These are phyloP conservation scores for Drosophila parabipectinata DNA, from an alignment of 1,140 invertebrate species.

Conservation along the genomic window DNA sequence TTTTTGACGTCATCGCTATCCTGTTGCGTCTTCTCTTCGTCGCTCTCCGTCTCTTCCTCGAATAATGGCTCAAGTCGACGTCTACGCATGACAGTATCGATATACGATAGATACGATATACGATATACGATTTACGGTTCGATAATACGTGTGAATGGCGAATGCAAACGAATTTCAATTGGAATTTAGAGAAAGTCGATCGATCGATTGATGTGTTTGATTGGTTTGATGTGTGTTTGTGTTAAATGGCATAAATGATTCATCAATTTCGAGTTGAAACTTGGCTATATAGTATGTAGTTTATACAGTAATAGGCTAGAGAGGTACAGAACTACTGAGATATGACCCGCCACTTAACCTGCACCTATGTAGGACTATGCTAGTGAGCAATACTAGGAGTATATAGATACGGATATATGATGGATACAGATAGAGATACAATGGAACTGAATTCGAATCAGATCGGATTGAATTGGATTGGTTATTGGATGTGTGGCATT, in stretches of 20 bases:
- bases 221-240: background rate
- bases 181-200: constrained; percentile 56
- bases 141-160: constrained; percentile 57
- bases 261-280: constrained; percentile 57
- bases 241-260: constrained; percentile 55
- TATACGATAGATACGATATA: constrained; percentile 54
- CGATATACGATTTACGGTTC: constrained; percentile 57
- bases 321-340: background rate
- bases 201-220: constrained; percentile 6
- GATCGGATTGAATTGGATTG: constrained; percentile 11
- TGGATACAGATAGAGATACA: constrained; percentile 20
- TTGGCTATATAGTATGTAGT: constrained; percentile 14
- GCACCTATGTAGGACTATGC: constrained; percentile 23
- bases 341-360: constrained; percentile 2
- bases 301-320: constrained; percentile 15
- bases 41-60: constrained; percentile 87
- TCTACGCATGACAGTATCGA: constrained; percentile 72
- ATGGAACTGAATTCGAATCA: constrained; percentile 20
- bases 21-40: constrained; percentile 83
- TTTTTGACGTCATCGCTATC: constrained; percentile 84
- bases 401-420: constrained; percentile 20
- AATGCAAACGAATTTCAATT: constrained; percentile 67
- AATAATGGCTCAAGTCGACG: constrained; percentile 88
- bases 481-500: constrained; percentile 4
- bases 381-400: constrained; percentile 27